These are phyloP conservation scores for Toxostoma redivivum DNA, from an alignment of 2,113 vertebrate species.

Conservation along the genomic window DNA sequence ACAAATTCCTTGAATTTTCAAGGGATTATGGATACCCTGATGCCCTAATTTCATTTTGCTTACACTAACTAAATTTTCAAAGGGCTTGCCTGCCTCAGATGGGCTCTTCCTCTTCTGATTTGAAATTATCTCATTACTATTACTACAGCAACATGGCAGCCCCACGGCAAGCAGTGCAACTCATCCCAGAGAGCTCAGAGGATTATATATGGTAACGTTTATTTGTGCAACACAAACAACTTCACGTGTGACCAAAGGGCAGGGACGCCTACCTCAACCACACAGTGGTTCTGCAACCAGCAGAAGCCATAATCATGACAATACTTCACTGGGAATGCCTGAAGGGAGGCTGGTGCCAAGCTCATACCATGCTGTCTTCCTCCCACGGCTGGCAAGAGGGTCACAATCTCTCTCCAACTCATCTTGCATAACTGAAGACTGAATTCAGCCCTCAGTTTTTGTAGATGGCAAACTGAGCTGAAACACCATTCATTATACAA, in stretches of 20 bases:
- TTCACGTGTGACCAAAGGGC: neutral
- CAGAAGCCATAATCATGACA: fast-evolving
- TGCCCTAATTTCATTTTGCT: neutral
- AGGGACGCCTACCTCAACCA: fast-evolving
- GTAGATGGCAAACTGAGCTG: neutral
- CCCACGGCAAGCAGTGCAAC: neutral
- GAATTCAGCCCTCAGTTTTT: neutral
- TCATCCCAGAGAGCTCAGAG: neutral
- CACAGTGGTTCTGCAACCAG: neutral
- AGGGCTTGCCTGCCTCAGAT: neutral
- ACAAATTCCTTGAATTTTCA: neutral
- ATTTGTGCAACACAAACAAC: neutral
- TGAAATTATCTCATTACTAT: neutral
- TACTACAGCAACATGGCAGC: neutral
- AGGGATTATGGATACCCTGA: neutral
- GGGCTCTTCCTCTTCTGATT: neutral
- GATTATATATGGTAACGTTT: neutral
- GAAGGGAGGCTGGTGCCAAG: neutral
- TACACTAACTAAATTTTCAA: neutral
- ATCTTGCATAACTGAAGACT: neutral
- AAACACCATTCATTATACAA: neutral
- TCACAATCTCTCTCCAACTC: neutral
- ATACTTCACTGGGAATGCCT: neutral
- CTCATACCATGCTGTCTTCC: neutral
- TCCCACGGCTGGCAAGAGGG: neutral